Conservation (phyloP, 2,797 vertebrate genomes). For the Sylvilagus floridanus region DNA sequence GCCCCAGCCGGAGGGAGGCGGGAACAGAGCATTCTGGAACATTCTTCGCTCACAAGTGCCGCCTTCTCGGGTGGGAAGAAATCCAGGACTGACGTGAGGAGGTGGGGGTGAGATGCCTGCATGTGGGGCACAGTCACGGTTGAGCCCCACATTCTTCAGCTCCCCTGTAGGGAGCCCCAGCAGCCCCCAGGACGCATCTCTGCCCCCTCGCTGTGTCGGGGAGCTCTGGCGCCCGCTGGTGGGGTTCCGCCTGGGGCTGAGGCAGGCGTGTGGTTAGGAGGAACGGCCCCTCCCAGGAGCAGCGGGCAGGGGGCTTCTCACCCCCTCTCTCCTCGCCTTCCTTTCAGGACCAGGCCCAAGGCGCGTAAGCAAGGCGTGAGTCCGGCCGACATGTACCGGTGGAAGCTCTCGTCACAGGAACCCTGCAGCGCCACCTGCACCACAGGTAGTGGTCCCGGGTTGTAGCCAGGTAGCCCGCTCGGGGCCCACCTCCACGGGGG, state of each 20-base stretch:
- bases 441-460: conserved; percentile 89
- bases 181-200: too few relatives aligned
- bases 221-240: conserved; percentile 85
- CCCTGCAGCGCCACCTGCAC: conserved; percentile 98
- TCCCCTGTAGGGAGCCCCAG: not conserved
- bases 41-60: not conserved
- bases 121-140: rapidly evolving
- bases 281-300: not conserved
- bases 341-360: conserved; percentile 93
- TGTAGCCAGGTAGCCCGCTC: not conserved
- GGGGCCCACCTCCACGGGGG: not conserved
- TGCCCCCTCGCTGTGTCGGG: conserved; percentile 40
- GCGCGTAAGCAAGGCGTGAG: conserved; percentile 95
- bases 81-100: rapidly evolving
- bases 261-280: conserved; percentile 84
- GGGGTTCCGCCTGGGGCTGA: conserved; percentile 86
- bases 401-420: conserved; percentile 98
- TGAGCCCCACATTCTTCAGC: not conserved
- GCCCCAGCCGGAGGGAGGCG: not conserved
- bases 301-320: conserved; percentile 34
- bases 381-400: conserved; percentile 98
- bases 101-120: rapidly evolving
- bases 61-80: not conserved
- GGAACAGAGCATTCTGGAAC: not conserved
- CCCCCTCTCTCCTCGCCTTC: not conserved